phyloP scores from a whole-genome alignment of 30 jellyfish, hydroid and myxozoan genomes.

The Aurelia aurita region DNA sequence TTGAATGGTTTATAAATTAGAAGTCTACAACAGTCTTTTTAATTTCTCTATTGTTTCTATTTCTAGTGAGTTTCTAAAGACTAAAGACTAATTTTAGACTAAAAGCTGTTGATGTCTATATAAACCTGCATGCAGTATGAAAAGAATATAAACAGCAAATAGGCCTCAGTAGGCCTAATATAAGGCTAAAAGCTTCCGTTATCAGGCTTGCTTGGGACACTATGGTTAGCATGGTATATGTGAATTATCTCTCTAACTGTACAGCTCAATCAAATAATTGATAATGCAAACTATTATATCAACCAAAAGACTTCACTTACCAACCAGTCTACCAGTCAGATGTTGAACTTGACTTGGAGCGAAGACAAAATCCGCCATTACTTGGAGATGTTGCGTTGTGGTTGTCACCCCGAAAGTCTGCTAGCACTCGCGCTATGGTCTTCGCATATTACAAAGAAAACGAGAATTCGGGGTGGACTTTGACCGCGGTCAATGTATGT shows the following conservation, averaged over 20 bases:
- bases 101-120: not conserved
- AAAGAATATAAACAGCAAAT: not conserved
- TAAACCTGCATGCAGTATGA: conserved; percentile 7
- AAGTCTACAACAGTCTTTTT: too few relatives aligned
- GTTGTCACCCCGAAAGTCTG: too few relatives aligned
- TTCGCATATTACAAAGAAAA: not conserved
- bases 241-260: not conserved
- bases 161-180: not conserved
- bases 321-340: not conserved
- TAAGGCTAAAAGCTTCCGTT: not conserved
- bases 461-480: conserved; percentile 7
- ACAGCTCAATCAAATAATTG: conserved; percentile 15
- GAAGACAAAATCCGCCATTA: conserved; percentile 6
- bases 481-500: conserved; percentile 26
- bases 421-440: not conserved
- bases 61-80: not conserved
- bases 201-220: too few relatives aligned
- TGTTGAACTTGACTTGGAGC: not conserved
- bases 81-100: not conserved
- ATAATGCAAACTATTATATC: not conserved
- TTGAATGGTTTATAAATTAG: too few relatives aligned
- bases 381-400: not conserved
- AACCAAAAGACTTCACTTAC: not conserved
- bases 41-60: not conserved
- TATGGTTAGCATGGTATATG: not conserved